Base-by-base conservation (phyloP, 92 coral and sea anemone genomes). In the Siderastrea radians region DNA sequence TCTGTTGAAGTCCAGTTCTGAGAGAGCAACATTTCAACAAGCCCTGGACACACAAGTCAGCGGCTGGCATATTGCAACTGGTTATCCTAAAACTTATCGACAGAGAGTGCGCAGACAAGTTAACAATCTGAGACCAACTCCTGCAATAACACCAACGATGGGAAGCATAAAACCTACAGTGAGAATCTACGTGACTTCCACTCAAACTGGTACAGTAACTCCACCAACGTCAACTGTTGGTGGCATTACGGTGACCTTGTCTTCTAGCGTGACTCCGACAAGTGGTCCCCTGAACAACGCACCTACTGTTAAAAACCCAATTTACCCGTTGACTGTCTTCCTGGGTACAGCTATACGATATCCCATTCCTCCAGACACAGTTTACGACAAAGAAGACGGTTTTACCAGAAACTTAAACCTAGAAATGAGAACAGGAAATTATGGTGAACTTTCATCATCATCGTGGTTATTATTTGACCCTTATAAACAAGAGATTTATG, bases 1-100 rank as follows among this genome's bases (percentile, higher is more conserved):
- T 5, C 67, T 90, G 85, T 90, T 98, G 26, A 98, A 96, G 80
- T 95, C 98, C 72, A 93, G 98, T 61, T 92, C 99, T 52, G 96
- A 92, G 75, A 96, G 91, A 13, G 98, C 95, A 52, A 93, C 94
- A 26, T 98, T 98, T 66, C 68, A 86, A 74, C 88, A 80, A 46
- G 91, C 91, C 46, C 84, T 98, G 15, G 80, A 89, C 1, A 92
- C 92, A 54, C 99, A 98, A 49, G 96, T 98, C 45, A 88, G 88
- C 82, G 98, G 94, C 51, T 98, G 99, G 99, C 98, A 98, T 66
- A 95, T 98, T 78, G 90, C 96, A 26, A 93, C 96, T 70, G 99
- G 98, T 51, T 84, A 82, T 60, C 93, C 94, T 7, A 96, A 96
- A 86, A 91, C 87, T 60, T 92, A 92, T 65, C 96, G 78, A 26